Conservation (phyloP, 2,888 invertebrate genomes). For the Tipula lateralis region DNA sequence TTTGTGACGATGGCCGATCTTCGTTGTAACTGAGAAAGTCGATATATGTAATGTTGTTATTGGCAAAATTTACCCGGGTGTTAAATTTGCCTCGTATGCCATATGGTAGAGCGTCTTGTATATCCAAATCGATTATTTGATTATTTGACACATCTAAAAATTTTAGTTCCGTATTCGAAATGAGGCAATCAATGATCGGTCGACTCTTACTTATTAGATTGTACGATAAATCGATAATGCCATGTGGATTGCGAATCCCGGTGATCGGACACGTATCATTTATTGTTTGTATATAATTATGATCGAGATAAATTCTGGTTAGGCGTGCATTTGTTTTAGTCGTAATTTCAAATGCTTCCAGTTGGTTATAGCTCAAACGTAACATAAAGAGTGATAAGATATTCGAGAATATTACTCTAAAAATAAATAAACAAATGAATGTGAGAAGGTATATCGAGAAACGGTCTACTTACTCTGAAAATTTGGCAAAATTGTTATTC, state of each 20-base stretch:
- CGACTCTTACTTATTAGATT: neutral
- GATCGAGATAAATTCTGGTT: neutral
- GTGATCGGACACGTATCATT: neutral
- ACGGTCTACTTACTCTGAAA: neutral
- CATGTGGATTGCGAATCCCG: neutral
- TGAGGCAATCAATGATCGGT: neutral
- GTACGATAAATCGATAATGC: neutral
- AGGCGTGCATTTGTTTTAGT: neutral
- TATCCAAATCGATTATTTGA: neutral
- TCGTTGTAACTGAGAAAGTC: neutral
- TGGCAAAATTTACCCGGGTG: neutral
- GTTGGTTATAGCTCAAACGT: neutral
- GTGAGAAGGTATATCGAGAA: neutral
- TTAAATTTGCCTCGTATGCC: neutral
- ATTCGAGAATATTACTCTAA: neutral
- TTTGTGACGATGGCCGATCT: neutral
- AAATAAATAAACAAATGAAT: neutral
- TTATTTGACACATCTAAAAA: neutral
- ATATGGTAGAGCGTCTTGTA: neutral
- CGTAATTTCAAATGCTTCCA: neutral
- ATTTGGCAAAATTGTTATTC: neutral
- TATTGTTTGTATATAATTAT: neutral
- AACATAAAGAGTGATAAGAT: neutral
- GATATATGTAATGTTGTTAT: neutral
- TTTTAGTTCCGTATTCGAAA: neutral